Base-by-base conservation (phyloP, 2,888 invertebrate species). In the Melipona bicolor region DNA sequence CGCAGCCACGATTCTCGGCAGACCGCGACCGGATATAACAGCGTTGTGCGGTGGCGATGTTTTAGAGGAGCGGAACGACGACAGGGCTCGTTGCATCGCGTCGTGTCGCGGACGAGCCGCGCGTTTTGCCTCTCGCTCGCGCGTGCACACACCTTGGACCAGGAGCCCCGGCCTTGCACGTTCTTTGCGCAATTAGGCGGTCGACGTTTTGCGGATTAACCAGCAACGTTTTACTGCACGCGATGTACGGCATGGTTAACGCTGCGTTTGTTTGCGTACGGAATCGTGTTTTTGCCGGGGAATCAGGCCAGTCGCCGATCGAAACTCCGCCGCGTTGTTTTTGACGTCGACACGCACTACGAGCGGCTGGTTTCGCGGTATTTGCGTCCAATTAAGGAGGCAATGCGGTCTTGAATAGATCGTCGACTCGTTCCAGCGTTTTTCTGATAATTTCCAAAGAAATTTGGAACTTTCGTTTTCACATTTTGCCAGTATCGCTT, bases 21-120 rank as follows among this genome's bases (percentile, higher is more conserved):
- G 77, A 77, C 89, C 81, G 72, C 89, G 79, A 83, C 86, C 43
- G 83, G 64, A 82, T 84, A 76, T 85, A 85, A 86, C 85, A 79
- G 77, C 80, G 74, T 61, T 76, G 81, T 74, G 88, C 59, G 88
- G 88, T 76, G 79, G 86, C 88, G 85, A 87, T 91, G 90, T 91
- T 91, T 92, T 85, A 90, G 90, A 65, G 89, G 83, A 43, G 17
- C 4, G 21, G 50, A 76, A 76, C 74, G 76, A 72, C 78, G 78
- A 78, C 80, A 83, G 70, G 74, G 73, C 83, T 70, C 76, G 73
- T 76, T 77, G 79, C 76, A 17, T 61, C 32, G 24, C 43, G 32
- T 36, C 72, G 75, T 50, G 67, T 59, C 62, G 56, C 24, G 36
- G 17, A 32, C 32, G 32, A 32, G 56, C 21, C 17, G 17, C 65